Evolutionary conservation across 2,113 vertebrate genomes (phyloP).

Genomic region (Scomber colias): DNA sequence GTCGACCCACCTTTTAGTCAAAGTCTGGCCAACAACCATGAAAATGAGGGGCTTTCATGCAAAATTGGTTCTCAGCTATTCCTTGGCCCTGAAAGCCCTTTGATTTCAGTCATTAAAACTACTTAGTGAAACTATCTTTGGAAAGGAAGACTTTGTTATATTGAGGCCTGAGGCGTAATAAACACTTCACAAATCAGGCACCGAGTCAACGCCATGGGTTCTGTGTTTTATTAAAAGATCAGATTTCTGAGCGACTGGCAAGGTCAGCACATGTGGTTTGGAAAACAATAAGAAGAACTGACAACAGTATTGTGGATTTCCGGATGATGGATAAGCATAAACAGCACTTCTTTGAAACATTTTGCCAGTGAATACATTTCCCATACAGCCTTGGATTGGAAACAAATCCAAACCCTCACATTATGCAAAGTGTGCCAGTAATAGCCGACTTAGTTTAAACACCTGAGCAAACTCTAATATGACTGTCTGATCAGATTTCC

Average conservation of each 20-base stretch:
- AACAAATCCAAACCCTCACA: slow-evolving; percentile 26
- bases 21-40: slow-evolving; percentile 5
- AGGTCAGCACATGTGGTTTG: slow-evolving; percentile 29
- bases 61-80: slow-evolving; percentile 20
- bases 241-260: slow-evolving; percentile 16
- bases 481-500: slow-evolving; percentile 68
- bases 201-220: background rate
- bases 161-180: background rate
- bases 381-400: background rate
- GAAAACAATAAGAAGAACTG: slow-evolving; percentile 6
- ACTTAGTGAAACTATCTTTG: slow-evolving; percentile 17
- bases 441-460: slow-evolving; percentile 42
- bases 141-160: background rate
- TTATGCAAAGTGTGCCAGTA: slow-evolving; percentile 46
- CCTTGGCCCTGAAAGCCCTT: background rate
- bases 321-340: slow-evolving; percentile 20
- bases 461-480: slow-evolving; percentile 59
- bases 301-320: background rate
- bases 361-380: slow-evolving; percentile 53
- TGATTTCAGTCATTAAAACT: slow-evolving; percentile 23
- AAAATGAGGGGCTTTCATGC: slow-evolving; percentile 15
- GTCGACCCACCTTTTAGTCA: slow-evolving; percentile 6
- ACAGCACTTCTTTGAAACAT: slow-evolving; percentile 22
- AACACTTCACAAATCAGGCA: slow-evolving; percentile 2
- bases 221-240: slow-evolving; percentile 26